phyloP scores from a whole-genome alignment of 2,113 vertebrate species.

The Hippopotamus amphibius region DNA sequence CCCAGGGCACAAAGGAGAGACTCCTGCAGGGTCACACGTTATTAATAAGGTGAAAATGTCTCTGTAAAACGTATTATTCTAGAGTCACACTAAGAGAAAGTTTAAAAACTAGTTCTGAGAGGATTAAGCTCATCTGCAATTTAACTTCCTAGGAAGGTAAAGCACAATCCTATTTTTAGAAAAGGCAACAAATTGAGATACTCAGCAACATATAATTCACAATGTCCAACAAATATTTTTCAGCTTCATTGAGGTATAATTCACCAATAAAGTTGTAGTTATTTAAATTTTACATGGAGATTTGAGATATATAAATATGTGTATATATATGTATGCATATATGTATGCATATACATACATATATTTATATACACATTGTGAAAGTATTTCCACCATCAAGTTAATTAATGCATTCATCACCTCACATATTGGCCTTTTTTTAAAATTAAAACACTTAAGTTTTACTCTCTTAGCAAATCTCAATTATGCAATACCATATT shows the following conservation, averaged over 20 bases:
- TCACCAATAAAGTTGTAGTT: background rate
- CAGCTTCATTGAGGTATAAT: background rate
- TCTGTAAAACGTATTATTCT: background rate
- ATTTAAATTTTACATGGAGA: background rate
- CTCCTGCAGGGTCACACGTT: background rate
- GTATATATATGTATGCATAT: too few relatives aligned
- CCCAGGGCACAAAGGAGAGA: background rate
- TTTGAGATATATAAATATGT: background rate
- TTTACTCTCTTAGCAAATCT: background rate
- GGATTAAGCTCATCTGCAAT: background rate
- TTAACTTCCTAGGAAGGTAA: background rate
- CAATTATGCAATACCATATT: background rate
- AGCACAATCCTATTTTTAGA: background rate
- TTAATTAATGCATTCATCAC: background rate
- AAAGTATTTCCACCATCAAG: background rate
- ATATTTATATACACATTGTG: background rate
- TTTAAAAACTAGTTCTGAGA: constrained; percentile 36
- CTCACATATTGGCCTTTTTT: background rate
- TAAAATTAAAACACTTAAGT: background rate
- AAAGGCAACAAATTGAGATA: background rate
- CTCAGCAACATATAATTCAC: background rate
- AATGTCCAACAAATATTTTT: background rate
- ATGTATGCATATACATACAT: too few relatives aligned
- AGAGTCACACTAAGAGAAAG: background rate
- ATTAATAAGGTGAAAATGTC: background rate